Conservation (phyloP, 2,888 invertebrate genomes). For the Folsomia candida region DNA sequence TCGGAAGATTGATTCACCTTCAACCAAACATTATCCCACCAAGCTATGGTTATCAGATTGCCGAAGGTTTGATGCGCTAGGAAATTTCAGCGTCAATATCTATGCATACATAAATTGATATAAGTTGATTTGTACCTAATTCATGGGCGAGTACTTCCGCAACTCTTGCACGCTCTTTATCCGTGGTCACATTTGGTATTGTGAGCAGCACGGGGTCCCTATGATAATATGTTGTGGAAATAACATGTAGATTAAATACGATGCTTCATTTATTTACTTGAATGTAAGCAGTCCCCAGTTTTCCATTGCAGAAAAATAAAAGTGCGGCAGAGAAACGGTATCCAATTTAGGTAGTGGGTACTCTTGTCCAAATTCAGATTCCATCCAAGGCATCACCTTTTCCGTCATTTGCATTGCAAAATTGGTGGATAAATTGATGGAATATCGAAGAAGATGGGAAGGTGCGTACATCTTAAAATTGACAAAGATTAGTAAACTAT, state of each 20-base stretch:
- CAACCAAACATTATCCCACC: constrained; percentile 30
- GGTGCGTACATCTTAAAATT: constrained; percentile 19
- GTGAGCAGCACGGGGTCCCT: constrained; percentile 38
- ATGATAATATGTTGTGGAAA: too few relatives aligned
- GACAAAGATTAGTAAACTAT: background rate
- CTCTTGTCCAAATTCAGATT: constrained; percentile 2
- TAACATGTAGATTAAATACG: too few relatives aligned
- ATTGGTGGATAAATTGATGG: background rate
- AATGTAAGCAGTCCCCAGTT: constrained; percentile 44
- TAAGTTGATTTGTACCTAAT: too few relatives aligned
- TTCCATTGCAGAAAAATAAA: constrained; percentile 45
- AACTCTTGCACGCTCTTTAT: constrained; percentile 26
- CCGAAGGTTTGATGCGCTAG: constrained; percentile 39
- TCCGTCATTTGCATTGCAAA: constrained; percentile 5
- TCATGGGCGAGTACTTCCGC: constrained; percentile 26
- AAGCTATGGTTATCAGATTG: constrained; percentile 28
- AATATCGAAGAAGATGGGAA: constrained; percentile 9
- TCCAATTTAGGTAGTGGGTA: constrained; percentile 35
- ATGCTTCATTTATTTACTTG: constrained; percentile 24
- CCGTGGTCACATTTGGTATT: constrained; percentile 36
- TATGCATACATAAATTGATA: too few relatives aligned
- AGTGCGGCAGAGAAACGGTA: constrained; percentile 39
- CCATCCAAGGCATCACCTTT: constrained; percentile 12
- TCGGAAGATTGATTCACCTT: too few relatives aligned
- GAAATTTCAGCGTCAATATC: too few relatives aligned